Base-by-base conservation (phyloP, 2,797 vertebrate genomes). In the Periophthalmus magnuspinnatus region DNA sequence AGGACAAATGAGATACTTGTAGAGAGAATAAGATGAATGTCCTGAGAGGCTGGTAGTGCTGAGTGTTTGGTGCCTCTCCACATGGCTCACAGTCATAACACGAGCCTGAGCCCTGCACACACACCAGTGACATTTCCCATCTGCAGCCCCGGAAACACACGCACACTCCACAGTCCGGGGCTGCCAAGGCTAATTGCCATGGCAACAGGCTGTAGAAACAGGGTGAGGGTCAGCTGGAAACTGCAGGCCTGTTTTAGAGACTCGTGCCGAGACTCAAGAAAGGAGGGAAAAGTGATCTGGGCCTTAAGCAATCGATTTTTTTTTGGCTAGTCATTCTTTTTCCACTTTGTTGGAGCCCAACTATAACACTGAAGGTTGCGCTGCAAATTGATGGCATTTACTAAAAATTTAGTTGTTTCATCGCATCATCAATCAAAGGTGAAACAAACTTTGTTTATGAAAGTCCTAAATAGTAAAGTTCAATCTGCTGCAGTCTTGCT, bases 171-270 rank as follows among this genome's bases (percentile, higher is more conserved):
- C 73, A 82, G 62, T 71, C 69, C 45, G 50, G 75, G 68, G 67
- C 74, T 36, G 7, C 57, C 60, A 69, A 82, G 76, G 81, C 76
- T 84, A 84, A 89, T 89, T 81, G 80, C 85, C 79, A 85, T 88
- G 82, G 86, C 81, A 88, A 86, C 82, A 55, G 66, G 56, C 65
- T 71, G 71, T 68, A 75, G 76, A 82, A 82, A 78, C 62, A 65
- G 76, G 74, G 57, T 14, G 55, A 76, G 77, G 81, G 81, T 86
- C 82, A 84, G 75, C 72, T 84, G 76, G 67, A 79, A 64, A 79
- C 70, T 75, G 71, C 67, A 77, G 54, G 66, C 21, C 80, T 63
- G 61, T 81, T 85, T 77, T 71, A 65, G 63, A 62, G 62, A 70
- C 57, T 72, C 62, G 61, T 50, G 67, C 70, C 64, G 32, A 54